phyloP scores from a whole-genome alignment of 2,797 vertebrate species.

The Scarus forsteni region DNA sequence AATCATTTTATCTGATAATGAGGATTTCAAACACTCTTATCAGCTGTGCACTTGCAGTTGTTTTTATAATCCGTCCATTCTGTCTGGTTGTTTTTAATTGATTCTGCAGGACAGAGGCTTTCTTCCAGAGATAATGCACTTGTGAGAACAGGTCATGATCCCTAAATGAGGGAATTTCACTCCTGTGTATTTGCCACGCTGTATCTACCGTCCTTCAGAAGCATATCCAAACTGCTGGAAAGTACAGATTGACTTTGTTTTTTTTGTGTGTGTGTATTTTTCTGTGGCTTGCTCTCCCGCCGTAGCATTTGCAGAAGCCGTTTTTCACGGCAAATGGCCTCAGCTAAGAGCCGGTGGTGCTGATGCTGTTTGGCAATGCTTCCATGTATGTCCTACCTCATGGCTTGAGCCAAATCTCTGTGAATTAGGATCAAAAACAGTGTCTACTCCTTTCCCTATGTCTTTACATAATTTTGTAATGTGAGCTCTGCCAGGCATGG shows the following conservation, averaged over 20 bases:
- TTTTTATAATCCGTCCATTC: slow-evolving; percentile 85
- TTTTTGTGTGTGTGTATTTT: slow-evolving; percentile 25
- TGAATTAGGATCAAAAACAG: slow-evolving; percentile 73
- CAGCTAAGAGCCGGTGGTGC: slow-evolving; percentile 37
- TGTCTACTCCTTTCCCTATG: slow-evolving; percentile 68
- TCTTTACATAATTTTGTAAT: slow-evolving; percentile 78
- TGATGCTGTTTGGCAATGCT: slow-evolving; percentile 62
- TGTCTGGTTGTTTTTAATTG: slow-evolving; percentile 84
- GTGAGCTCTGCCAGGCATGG: slow-evolving; percentile 66
- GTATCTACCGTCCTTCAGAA: slow-evolving; percentile 66
- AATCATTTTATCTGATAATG: slow-evolving; percentile 89
- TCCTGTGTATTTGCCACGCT: slow-evolving; percentile 54
- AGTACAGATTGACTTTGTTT: slow-evolving; percentile 72
- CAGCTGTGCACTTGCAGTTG: slow-evolving; percentile 78
- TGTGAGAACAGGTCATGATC: slow-evolving; percentile 80
- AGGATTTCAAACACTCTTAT: slow-evolving; percentile 86
- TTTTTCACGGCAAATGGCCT: slow-evolving; percentile 41
- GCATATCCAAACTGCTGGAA: slow-evolving; percentile 61
- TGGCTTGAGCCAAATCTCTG: slow-evolving; percentile 70
- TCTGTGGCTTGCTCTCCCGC: slow-evolving; percentile 23
- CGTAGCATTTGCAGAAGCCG: slow-evolving; percentile 17
- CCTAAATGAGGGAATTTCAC: slow-evolving; percentile 75
- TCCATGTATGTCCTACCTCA: slow-evolving; percentile 63
- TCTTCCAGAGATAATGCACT: slow-evolving; percentile 82
- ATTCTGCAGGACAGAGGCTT: slow-evolving; percentile 80